A percentile compares a stretch with the other conserved stretches of the same genome.
These are phyloP conservation scores for Drosophila monieri DNA, from an alignment of 2,888 invertebrate genomes.

Conservation along the genomic window DNA sequence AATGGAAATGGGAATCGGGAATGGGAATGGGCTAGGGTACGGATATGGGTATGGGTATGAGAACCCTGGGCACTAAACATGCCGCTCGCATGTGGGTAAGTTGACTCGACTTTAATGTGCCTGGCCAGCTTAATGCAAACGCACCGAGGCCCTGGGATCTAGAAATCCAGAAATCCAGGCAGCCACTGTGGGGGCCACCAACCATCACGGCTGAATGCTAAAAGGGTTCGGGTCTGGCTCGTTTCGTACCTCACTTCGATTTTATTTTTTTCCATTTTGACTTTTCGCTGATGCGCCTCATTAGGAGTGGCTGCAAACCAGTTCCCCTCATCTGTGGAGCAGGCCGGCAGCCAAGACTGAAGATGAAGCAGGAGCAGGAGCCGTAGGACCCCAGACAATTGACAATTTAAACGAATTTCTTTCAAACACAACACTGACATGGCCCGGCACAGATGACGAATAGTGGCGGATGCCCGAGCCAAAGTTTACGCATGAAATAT, in stretches of 20 bases:
- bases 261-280: conserved; percentile 36
- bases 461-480: conserved; percentile 57
- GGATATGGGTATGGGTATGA: conserved; percentile 13
- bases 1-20: conserved; percentile 7
- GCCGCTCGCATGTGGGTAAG: conserved; percentile 66
- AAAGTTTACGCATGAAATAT: conserved; percentile 75
- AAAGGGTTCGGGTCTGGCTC: conserved; percentile 57
- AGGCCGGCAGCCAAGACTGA: conserved; percentile 24
- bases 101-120: conserved; percentile 70
- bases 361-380: conserved; percentile 34
- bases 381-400: conserved; percentile 65
- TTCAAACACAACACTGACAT: conserved; percentile 74
- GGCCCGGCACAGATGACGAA: conserved; percentile 75
- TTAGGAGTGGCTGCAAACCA: conserved; percentile 76
- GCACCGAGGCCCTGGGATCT: conserved; percentile 31
- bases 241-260: conserved; percentile 33
- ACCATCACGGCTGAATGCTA: conserved; percentile 75
- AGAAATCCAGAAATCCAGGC: conserved; percentile 31
- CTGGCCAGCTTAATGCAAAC: conserved; percentile 75
- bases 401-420: conserved; percentile 79
- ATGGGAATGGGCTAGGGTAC: not conserved
- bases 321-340: conserved; percentile 34
- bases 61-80: conserved; percentile 64
- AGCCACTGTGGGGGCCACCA: conserved; percentile 60
- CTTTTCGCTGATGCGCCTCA: conserved; percentile 65